These are phyloP conservation scores for Boloria selene DNA, from an alignment of 2,888 invertebrate genomes.

Conservation along the genomic window DNA sequence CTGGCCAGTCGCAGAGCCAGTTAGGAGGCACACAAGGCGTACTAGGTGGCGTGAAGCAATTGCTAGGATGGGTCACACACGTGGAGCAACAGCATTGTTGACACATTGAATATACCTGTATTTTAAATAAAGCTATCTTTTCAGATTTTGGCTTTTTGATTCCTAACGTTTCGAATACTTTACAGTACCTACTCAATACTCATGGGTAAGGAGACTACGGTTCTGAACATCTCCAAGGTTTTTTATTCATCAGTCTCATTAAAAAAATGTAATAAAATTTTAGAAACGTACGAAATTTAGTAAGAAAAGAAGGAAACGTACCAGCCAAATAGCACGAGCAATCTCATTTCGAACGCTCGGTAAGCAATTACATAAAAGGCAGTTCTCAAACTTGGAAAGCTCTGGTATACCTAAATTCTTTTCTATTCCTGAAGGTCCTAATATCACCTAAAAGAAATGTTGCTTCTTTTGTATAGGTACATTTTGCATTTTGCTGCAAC, in stretches of 20 bases:
- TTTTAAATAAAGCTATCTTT: no score
- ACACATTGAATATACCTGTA: slow-evolving; percentile 73
- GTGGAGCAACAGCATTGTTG: slow-evolving; percentile 57
- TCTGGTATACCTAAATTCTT: slow-evolving; percentile 70
- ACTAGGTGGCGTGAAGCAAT: slow-evolving; percentile 56
- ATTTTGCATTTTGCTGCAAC: not conserved
- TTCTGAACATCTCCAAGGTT: no score
- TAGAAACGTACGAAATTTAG: no score
- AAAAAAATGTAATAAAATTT: no score
- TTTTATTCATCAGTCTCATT: no score
- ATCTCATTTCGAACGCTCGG: slow-evolving; percentile 69
- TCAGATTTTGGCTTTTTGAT: no score
- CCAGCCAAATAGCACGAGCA: slow-evolving; percentile 70
- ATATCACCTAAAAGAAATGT: slow-evolving; percentile 54
- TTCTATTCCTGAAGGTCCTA: slow-evolving; percentile 71
- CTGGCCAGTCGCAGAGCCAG: slow-evolving; percentile 67
- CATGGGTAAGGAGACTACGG: no score
- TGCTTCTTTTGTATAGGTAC: not conserved
- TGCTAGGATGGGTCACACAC: slow-evolving; percentile 57
- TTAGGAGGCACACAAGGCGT: slow-evolving; percentile 67
- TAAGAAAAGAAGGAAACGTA: slow-evolving; percentile 43
- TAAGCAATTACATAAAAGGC: slow-evolving; percentile 63
- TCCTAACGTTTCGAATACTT: no score
- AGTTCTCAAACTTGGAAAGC: slow-evolving; percentile 70
- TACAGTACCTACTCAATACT: no score